Base-by-base conservation (phyloP, 2,113 vertebrate genomes). In the Erythrolamprus reginae region DNA sequence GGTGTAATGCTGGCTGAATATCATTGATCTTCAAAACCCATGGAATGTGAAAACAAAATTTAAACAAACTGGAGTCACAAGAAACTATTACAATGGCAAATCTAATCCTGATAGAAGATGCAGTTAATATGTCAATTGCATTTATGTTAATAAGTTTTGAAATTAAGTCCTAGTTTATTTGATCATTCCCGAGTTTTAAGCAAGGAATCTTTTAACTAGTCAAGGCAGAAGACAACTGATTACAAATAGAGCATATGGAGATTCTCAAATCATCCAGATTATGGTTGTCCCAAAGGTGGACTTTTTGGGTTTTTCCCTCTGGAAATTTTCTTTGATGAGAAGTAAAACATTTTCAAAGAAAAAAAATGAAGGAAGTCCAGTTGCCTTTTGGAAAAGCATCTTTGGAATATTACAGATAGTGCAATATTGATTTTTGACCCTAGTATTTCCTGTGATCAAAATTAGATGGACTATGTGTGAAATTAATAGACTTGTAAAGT, bases 1-100 rank as follows among this genome's bases (percentile, higher is more conserved):
- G 2, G 93, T 28, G 92, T 51, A 0, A 0, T 7, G 3, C 77
- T 95, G 94, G 95, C 89, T 95, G 93, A 93, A 65, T 26, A 93
- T 89, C 21, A 1, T 90, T 92, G 89, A 84, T 92, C 28, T 90
- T 88, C 45, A 65, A 6, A 52, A 26, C 65, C 77, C 0, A 5
- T 92, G 83, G 86, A 1, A 12, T 61, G 38, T n/a, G 77, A 88
- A 91, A 89, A 93, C 65, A 85, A 83, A n/a, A 45, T 26, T 86
- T 83, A 4, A 86, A 65, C 87, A 58, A 0, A 17, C 93, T 92
- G 88, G 87, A 42, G 91, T 53, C 9, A 53, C 92, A 17, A 45
- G 84, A 83, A 7, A 70, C 82, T 4, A 52, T 28, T 82, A 90
- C 89, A n/a, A 28, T 51, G 87, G 28, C 19, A 88, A 21, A 70